Evolutionary conservation across 2,113 vertebrate genomes (phyloP).

Genomic region (Myodes glareolus): DNA sequence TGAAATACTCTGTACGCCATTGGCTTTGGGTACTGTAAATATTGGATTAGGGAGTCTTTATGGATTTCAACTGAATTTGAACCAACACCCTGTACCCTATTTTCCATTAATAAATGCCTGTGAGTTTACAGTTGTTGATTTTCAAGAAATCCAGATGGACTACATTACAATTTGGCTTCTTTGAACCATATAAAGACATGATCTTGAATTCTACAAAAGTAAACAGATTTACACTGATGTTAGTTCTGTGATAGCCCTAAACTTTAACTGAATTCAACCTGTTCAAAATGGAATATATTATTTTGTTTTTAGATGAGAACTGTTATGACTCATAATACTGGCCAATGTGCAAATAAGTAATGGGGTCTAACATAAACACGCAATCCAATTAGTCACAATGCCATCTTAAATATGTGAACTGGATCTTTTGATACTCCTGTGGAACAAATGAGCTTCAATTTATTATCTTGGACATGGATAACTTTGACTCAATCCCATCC

Average conservation of each 20-base stretch:
- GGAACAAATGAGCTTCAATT: neutral
- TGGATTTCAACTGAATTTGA: conserved; percentile 65
- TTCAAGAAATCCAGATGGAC: conserved; percentile 82
- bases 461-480: neutral
- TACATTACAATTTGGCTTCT: conserved; percentile 76
- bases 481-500: neutral
- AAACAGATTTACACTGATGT: conserved; percentile 57
- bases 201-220: conserved; percentile 60
- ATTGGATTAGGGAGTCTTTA: conserved; percentile 21
- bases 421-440: neutral
- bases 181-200: conserved; percentile 72
- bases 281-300: conserved; percentile 20
- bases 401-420: neutral
- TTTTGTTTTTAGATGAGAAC: conserved; percentile 42
- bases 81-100: conserved; percentile 22
- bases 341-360: conserved; percentile 2
- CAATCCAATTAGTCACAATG: neutral
- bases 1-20: conserved; percentile 48
- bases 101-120: conserved; percentile 62
- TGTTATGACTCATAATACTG: neutral
- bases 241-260: conserved; percentile 47
- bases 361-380: neutral
- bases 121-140: conserved; percentile 58
- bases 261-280: conserved; percentile 57
- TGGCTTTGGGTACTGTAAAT: conserved; percentile 48